These are phyloP conservation scores for Pseudopodoces humilis DNA, from an alignment of 2,113 vertebrate species.

Conservation along the genomic window DNA sequence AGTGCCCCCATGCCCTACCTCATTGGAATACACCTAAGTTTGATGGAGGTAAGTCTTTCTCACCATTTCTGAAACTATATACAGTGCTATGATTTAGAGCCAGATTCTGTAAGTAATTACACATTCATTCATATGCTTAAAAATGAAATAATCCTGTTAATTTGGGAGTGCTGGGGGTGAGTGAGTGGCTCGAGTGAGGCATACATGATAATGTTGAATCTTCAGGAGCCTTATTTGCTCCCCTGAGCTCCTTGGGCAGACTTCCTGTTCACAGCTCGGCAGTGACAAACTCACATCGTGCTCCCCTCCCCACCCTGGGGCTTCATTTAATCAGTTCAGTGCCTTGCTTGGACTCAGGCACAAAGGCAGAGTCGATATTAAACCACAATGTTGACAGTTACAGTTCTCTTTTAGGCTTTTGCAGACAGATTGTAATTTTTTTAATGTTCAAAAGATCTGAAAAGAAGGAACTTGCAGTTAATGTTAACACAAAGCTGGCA, in stretches of 20 bases:
- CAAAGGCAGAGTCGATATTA: background rate
- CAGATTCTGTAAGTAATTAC: slow-evolving; percentile 4
- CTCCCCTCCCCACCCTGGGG: background rate
- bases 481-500: slow-evolving; percentile 67
- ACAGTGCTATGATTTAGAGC: background rate
- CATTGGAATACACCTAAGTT: slow-evolving; percentile 86
- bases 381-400: slow-evolving; percentile 48
- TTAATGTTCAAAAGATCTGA: slow-evolving; percentile 54
- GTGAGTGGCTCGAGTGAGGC: background rate
- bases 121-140: slow-evolving; percentile 11
- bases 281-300: background rate
- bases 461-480: slow-evolving; percentile 63
- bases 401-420: slow-evolving; percentile 51
- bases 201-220: rapidly evolving
- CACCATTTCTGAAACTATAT: background rate
- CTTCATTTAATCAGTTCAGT: background rate
- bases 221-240: background rate
- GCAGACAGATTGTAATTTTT: slow-evolving; percentile 65
- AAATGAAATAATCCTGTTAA: background rate
- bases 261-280: background rate
- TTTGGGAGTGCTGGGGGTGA: background rate
- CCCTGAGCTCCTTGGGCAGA: background rate
- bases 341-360: background rate
- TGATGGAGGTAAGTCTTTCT: slow-evolving; percentile 84
- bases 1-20: slow-evolving; percentile 90